Percentiles rank a stretch among this genome's conserved stretches.
Evolutionary conservation across 2,888 invertebrate species (phyloP).

Genomic region (Cactoblastis cactorum): DNA sequence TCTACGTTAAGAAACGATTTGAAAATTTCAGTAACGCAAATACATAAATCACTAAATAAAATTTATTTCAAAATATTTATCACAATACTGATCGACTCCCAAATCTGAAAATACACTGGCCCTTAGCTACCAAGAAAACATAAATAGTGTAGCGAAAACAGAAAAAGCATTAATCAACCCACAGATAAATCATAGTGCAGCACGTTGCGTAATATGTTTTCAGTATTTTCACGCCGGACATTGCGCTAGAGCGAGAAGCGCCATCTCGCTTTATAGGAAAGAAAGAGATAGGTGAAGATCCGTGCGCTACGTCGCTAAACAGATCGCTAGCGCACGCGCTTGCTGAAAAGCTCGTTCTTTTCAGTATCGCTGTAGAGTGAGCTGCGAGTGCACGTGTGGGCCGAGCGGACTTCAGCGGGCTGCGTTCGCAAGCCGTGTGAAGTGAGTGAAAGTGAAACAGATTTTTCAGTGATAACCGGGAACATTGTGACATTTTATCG

Average conservation of each 20-base stretch:
- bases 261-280: slow-evolving; percentile 20
- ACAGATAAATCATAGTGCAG: slow-evolving; percentile 65
- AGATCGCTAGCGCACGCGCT: slow-evolving; percentile 54
- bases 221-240: slow-evolving; percentile 58
- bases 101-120: slow-evolving; percentile 1
- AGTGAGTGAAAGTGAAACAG: slow-evolving; percentile 29
- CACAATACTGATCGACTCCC: neutral
- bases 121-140: slow-evolving; percentile 40
- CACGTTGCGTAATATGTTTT: slow-evolving; percentile 64
- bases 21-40: neutral
- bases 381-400: slow-evolving; percentile 38
- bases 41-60: neutral
- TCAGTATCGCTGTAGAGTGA: slow-evolving; percentile 64
- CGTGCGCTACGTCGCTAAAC: slow-evolving; percentile 20
- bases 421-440: slow-evolving; percentile 19
- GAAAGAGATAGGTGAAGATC: slow-evolving; percentile 41
- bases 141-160: slow-evolving; percentile 53
- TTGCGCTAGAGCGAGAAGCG: slow-evolving; percentile 35
- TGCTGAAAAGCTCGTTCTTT: slow-evolving; percentile 63
- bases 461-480: slow-evolving; percentile 33
- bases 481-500: slow-evolving; percentile 39
- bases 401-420: slow-evolving; percentile 36
- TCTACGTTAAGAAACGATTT: neutral
- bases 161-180: slow-evolving; percentile 62
- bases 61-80: neutral